These are phyloP conservation scores for Papilio aristodemus DNA, from an alignment of 1,140 invertebrate species.

Conservation along the genomic window DNA sequence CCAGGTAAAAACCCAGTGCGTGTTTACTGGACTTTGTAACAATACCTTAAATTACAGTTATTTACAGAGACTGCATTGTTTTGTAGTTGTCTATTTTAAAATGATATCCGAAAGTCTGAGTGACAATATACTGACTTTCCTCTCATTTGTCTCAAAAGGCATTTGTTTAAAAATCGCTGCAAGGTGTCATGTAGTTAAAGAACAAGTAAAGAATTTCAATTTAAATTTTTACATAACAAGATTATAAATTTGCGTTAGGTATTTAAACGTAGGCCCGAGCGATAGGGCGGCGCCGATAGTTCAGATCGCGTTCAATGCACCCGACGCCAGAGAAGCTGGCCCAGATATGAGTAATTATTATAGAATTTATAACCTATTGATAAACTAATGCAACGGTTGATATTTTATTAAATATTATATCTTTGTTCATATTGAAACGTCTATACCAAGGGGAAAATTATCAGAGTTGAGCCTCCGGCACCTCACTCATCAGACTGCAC, in stretches of 20 bases:
- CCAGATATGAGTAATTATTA: slow-evolving; percentile 17
- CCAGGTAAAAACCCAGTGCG: slow-evolving; percentile 21
- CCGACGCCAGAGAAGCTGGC: neutral
- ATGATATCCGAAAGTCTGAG: too few relatives aligned
- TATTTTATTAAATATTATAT: too few relatives aligned
- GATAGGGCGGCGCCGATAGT: neutral
- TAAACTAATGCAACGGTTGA: too few relatives aligned
- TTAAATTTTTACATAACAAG: slow-evolving; percentile 17
- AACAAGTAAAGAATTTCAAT: slow-evolving; percentile 12
- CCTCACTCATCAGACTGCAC: too few relatives aligned
- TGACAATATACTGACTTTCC: too few relatives aligned
- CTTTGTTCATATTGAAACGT: too few relatives aligned
- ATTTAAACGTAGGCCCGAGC: slow-evolving; percentile 2
- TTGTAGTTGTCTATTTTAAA: neutral
- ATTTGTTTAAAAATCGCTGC: too few relatives aligned
- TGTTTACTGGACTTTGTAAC: slow-evolving; percentile 18
- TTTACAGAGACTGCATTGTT: slow-evolving; percentile 2
- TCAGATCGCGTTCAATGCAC: slow-evolving; percentile 6
- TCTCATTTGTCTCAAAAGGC: too few relatives aligned
- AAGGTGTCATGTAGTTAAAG: neutral
- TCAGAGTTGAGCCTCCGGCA: too few relatives aligned
- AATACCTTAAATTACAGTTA: slow-evolving; percentile 13
- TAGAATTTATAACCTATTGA: slow-evolving; percentile 13
- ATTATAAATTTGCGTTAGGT: neutral
- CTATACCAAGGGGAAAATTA: too few relatives aligned